Percentiles rank a stretch among this genome's conserved stretches.
Evolutionary conservation across 2,797 vertebrate genomes (phyloP).

Genomic region (Alca torda): DNA sequence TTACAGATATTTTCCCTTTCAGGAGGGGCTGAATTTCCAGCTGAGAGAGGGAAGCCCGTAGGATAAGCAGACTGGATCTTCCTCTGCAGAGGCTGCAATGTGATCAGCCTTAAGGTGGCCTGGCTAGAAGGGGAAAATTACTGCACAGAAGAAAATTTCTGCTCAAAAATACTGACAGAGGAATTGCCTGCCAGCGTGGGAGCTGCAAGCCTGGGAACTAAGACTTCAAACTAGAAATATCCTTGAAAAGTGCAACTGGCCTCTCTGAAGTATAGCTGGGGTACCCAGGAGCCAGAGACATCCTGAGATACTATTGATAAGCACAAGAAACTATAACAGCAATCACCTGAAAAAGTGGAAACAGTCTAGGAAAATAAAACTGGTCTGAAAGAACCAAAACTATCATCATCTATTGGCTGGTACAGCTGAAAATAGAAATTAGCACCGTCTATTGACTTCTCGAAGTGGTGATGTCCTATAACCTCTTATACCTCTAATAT

Average conservation of each 20-base stretch:
- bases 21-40: neutral
- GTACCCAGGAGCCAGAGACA: neutral
- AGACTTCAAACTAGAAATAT: neutral
- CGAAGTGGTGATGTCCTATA: neutral
- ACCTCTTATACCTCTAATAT: neutral
- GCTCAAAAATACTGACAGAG: neutral
- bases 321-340: neutral
- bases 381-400: neutral
- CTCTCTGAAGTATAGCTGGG: neutral
- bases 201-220: neutral
- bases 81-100: neutral
- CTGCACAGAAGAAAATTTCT: neutral
- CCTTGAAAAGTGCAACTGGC: neutral
- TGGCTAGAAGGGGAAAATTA: neutral
- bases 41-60: neutral
- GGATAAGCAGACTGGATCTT: neutral
- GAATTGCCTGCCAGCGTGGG: neutral
- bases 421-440: neutral
- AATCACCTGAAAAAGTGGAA: neutral
- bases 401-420: neutral
- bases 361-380: neutral
- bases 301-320: accelerated
- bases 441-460: neutral
- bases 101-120: neutral
- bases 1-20: neutral